Base-by-base conservation (phyloP, 2,888 invertebrate species). In the Helleia helle region DNA sequence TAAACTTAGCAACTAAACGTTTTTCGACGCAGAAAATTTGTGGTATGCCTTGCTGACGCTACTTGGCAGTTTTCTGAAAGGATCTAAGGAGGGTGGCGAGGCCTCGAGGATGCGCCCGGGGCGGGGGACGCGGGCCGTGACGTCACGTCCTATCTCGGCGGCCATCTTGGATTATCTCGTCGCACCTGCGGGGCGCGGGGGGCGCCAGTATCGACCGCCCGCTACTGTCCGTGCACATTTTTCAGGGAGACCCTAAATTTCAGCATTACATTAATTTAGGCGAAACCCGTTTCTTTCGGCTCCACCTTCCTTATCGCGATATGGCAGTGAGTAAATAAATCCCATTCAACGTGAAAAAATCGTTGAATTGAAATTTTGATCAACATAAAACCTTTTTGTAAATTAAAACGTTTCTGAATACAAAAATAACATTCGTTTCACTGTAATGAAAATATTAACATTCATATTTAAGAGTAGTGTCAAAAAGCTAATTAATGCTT, bases 91-190 rank as follows among this genome's bases (percentile, higher is more conserved):
- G 83, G 83, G 81, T 80, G 83, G 81, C 66, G 67, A 71, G 72
- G 79, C 73, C 68, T 76, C 77, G 77, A 79, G 77, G 62, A 55
- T 64, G 59, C 55, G 55, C 58, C 58, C 58, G 54, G 52, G 61
- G 61, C 56, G 65, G 60, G 57, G 62, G 58, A n/a, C n/a, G n/a
- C n/a, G 63, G 68, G 70, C 71, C 72, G 81, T 84, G 84, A 84
- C 84, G 84, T 85, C 84, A 85, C 80, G 84, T 85, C 83, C 81
- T 84, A 84, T 84, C 84, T 83, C 75, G 81, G 81, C 84, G 80
- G 84, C 84, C 84, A 84, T 84, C 84, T 84, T 84, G 84, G 84
- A 84, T 84, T 81, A 84, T 84, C 84, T 84, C 84, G 83, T 83
- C 76, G 81, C 83, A 83, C 84, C 84, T 83, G 83, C 70, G 83